Percentiles rank a stretch among this genome's conserved stretches.
phyloP scores from a whole-genome alignment of 2,797 vertebrate species.

The Thunnus albacares region DNA sequence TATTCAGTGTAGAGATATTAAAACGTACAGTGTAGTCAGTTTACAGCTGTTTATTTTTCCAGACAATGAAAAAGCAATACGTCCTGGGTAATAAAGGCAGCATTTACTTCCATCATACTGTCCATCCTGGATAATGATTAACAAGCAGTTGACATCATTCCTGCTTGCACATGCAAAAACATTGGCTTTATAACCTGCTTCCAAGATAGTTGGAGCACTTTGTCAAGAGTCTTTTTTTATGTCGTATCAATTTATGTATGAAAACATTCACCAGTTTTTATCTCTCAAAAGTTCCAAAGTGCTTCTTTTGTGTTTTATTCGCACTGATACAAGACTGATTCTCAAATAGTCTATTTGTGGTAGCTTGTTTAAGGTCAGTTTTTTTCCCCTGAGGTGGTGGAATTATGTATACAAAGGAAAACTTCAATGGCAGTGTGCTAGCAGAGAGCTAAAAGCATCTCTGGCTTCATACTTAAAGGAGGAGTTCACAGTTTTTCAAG shows the following conservation, averaged over 20 bases:
- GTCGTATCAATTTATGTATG: not conserved
- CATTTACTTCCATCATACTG: slow-evolving; percentile 16
- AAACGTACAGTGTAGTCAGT: slow-evolving; percentile 26
- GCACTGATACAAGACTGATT: not conserved
- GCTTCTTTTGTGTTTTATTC: not conserved
- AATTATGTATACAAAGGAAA: too few species aligned
- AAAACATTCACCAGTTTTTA: not conserved
- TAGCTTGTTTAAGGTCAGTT: not conserved
- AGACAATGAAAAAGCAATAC: slow-evolving; percentile 29
- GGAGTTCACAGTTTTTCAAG: too few species aligned
- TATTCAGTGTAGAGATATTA: slow-evolving; percentile 23
- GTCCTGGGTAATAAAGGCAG: slow-evolving; percentile 37
- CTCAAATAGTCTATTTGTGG: not conserved
- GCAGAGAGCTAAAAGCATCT: too few species aligned
- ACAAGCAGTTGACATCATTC: slow-evolving; percentile 64
- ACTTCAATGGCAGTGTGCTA: too few species aligned
- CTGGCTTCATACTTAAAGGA: too few species aligned
- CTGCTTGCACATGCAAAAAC: slow-evolving; percentile 32
- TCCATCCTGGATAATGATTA: slow-evolving; percentile 59
- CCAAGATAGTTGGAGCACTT: not conserved
- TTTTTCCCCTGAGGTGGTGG: too few species aligned
- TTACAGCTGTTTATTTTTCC: slow-evolving; percentile 50
- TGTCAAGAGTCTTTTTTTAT: not conserved
- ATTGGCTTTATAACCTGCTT: slow-evolving; percentile 1
- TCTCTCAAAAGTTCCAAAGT: not conserved